Evolutionary conservation across 1,140 invertebrate genomes (phyloP), one percentile per base, ranked within the genome.

Genomic region (Phocides pigmalion): DNA sequence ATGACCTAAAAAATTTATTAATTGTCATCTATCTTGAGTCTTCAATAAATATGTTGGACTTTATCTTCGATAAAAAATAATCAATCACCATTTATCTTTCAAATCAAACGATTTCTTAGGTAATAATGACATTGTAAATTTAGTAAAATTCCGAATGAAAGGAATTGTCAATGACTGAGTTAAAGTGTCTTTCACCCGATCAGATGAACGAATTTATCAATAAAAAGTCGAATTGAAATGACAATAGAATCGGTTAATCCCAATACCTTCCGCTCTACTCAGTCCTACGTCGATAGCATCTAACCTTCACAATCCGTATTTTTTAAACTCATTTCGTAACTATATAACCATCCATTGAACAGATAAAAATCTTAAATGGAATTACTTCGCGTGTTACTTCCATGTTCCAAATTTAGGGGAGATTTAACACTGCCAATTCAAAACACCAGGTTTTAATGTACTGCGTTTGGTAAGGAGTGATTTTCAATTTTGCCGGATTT

Each of bases 341-440:
- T 72, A 79, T 84, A 82, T 81, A 84, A 82, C 82, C 82, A 82
- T 84, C 79, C 75, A 89, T 87, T 89, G 84, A 78, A 82, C 74
- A 85, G 84, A 87, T 87, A 83, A 82, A 68, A 74, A 87, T 87
- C 84, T 83, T 71, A 62, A 75, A 79, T 70, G 68, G 74, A 81
- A 78, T 79, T 78, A 78, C 81, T 64, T 84, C 64, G 86, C 86
- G 86, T 87, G 86, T 74, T 77, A 62, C 70, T 74, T 71, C 75
- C 78, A 80, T 70, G 82, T 78, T 82, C 79, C 65, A 79, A 80
- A 74, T 83, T 83, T 72, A 72, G 76, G 71, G 68, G 65, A 66
- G 64, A 72, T 78, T 70, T 73, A 68, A 74, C 59, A 70, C 46
- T 28, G 58, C 77, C 62, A 74, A 74, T 72, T 63, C 62, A 70